Conservation (phyloP, 2,888 invertebrate genomes). For the Agapostemon virescens region DNA sequence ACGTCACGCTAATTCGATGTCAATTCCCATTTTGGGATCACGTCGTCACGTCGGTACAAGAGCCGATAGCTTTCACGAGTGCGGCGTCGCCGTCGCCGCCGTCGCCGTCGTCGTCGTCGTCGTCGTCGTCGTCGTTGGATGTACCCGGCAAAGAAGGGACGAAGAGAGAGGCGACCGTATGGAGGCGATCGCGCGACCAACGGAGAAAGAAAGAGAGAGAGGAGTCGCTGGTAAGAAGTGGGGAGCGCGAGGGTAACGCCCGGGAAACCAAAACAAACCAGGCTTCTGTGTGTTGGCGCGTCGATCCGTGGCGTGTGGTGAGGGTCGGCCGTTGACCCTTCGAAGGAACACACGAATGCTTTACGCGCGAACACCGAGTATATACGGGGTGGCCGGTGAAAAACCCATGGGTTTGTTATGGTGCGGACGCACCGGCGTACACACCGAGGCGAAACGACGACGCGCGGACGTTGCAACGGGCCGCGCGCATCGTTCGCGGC, state of each 20-base stretch:
- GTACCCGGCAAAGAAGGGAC: conserved; percentile 34
- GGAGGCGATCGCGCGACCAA: conserved; percentile 53
- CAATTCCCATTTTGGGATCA: conserved; percentile 63
- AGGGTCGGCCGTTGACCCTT: conserved; percentile 81
- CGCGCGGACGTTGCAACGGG: conserved; percentile 3
- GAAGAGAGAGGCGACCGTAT: conserved; percentile 41
- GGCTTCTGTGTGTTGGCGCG: conserved; percentile 75
- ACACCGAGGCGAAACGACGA: not conserved
- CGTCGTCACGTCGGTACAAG: conserved; percentile 46
- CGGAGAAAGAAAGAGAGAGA: conserved; percentile 52
- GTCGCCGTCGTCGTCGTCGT: conserved; percentile 12
- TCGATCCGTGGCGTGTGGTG: conserved; percentile 77
- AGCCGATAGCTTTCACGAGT: conserved; percentile 55
- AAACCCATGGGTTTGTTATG: conserved; percentile 65
- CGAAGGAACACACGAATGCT: conserved; percentile 72
- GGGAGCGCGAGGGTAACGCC: conserved; percentile 78
- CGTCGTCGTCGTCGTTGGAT: conserved; percentile 25
- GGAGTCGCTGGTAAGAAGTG: conserved; percentile 55
- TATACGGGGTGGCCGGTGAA: conserved; percentile 68
- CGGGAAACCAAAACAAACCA: conserved; percentile 81
- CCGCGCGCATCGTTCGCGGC: not conserved
- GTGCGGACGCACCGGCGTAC: not conserved
- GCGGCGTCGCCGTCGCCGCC: conserved; percentile 23
- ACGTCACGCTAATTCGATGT: conserved; percentile 59
- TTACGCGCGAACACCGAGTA: conserved; percentile 63